phyloP scores from a whole-genome alignment of 2,113 vertebrate species.

The Benitochromis conjunctus region DNA sequence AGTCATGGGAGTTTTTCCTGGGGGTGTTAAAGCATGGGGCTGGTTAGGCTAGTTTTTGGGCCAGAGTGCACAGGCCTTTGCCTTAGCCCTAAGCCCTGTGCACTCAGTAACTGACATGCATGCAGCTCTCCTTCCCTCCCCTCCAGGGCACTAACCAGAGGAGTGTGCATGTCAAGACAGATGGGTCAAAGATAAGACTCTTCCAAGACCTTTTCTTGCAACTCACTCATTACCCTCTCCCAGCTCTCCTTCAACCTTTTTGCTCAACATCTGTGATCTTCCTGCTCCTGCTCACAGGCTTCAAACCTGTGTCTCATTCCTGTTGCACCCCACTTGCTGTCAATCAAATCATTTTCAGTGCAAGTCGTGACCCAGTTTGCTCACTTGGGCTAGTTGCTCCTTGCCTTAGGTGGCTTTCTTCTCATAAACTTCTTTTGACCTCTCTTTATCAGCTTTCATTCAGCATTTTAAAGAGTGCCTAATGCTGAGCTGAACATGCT shows the following conservation, averaged over 20 bases:
- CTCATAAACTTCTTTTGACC: constrained; percentile 18
- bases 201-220: constrained; percentile 19
- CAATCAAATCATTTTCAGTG: constrained; percentile 17
- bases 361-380: neutral
- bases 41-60: constrained; percentile 60
- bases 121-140: constrained; percentile 25
- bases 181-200: constrained; percentile 63
- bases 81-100: constrained; percentile 36
- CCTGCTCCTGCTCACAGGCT: constrained; percentile 3
- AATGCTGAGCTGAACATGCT: neutral
- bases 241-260: constrained; percentile 26
- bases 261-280: constrained; percentile 41
- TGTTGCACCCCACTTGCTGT: neutral
- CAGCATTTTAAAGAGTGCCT: neutral
- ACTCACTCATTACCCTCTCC: constrained; percentile 15
- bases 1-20: constrained; percentile 50
- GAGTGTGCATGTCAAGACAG: constrained; percentile 64
- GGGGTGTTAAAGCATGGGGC: constrained; percentile 37
- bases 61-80: constrained; percentile 62
- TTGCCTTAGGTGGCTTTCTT: neutral
- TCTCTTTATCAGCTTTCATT: constrained; percentile 1
- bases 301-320: constrained; percentile 46
- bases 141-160: constrained; percentile 50
- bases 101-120: constrained; percentile 39
- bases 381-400: neutral